phyloP scores from a whole-genome alignment of 2,797 vertebrate genomes.

The Pangasius larnaudii region DNA sequence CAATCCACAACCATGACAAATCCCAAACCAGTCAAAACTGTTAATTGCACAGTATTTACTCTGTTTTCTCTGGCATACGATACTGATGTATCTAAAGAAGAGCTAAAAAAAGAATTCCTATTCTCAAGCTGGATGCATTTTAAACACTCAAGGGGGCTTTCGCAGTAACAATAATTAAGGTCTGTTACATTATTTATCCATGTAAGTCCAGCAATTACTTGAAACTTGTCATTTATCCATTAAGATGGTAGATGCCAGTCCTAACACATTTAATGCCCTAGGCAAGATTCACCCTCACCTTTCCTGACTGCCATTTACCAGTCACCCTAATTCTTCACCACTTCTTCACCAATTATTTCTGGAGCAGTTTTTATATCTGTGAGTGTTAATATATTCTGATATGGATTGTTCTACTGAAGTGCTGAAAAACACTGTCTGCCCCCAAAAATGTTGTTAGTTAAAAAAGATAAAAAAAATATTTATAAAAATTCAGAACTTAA shows the following conservation, averaged over 20 bases:
- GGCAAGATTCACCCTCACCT: constrained; percentile 19
- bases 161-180: not conserved
- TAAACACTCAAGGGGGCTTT: constrained; percentile 11
- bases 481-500: not conserved
- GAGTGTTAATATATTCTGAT: not conserved
- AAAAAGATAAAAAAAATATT: not conserved
- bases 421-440: not conserved
- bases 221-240: constrained; percentile 27
- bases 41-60: not conserved
- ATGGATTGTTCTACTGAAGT: not conserved
- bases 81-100: not conserved
- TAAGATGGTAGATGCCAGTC: not conserved
- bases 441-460: not conserved
- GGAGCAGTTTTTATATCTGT: not conserved
- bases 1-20: not conserved
- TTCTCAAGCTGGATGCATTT: constrained; percentile 1
- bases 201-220: constrained; percentile 6
- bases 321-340: not conserved
- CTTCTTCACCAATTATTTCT: constrained; percentile 18
- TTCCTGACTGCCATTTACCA: constrained; percentile 6
- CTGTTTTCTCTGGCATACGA: not conserved
- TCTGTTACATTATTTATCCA: constrained; percentile 26
- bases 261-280: constrained; percentile 8
- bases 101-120: not conserved
- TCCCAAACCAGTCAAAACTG: not conserved